phyloP scores from a whole-genome alignment of 2,888 invertebrate species.

The Chromoteleia sp. region DNA sequence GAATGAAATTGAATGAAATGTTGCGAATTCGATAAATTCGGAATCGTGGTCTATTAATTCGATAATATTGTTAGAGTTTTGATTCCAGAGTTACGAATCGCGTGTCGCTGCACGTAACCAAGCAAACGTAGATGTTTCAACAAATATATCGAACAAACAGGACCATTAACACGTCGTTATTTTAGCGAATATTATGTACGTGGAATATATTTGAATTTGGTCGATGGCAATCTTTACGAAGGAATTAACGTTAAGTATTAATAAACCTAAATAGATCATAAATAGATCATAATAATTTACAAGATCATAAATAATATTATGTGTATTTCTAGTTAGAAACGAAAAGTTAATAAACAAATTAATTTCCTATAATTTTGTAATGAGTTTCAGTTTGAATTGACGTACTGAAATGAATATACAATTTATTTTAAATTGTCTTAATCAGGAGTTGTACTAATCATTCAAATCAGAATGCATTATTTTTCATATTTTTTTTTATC shows the following conservation, averaged over 20 bases:
- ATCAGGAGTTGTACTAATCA: too few relatives aligned
- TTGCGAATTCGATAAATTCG: not conserved
- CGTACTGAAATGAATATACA: too few relatives aligned
- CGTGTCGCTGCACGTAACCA: constrained; percentile 41
- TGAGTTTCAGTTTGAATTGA: too few relatives aligned
- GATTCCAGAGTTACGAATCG: constrained; percentile 24
- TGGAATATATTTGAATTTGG: constrained; percentile 12
- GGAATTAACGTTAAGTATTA: not conserved
- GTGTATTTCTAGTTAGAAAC: too few relatives aligned
- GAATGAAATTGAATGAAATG: not conserved
- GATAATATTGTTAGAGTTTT: constrained; percentile 10
- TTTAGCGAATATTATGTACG: not conserved
- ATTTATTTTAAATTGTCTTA: too few relatives aligned
- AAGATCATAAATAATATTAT: too few relatives aligned
- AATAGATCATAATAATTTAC: too few relatives aligned
- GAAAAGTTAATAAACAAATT: too few relatives aligned
- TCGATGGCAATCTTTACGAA: not conserved
- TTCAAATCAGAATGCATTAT: too few relatives aligned
- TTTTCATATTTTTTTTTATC: too few relatives aligned
- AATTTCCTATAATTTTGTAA: too few relatives aligned
- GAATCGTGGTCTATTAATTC: constrained; percentile 39
- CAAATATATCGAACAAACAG: constrained; percentile 61
- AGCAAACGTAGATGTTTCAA: constrained; percentile 23
- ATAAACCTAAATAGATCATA: too few relatives aligned
- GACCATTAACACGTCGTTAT: constrained; percentile 42